phyloP scores from a whole-genome alignment of 1,140 invertebrate species.

The Calycopis cecrops region DNA sequence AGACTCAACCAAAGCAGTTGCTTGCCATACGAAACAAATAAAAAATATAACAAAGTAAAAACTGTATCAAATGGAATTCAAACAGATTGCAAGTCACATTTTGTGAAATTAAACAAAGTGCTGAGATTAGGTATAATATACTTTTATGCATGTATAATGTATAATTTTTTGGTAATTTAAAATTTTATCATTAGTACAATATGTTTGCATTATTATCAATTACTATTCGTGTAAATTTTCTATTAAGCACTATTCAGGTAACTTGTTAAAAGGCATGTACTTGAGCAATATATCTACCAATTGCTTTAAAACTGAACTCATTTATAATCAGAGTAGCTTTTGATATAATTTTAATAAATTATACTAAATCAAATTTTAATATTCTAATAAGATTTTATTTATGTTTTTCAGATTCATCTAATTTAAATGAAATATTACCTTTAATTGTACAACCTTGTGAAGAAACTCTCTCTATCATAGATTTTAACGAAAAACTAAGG shows the following conservation, averaged over 20 bases:
- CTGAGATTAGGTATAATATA: slow-evolving; percentile 3
- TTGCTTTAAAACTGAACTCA: too few relatives aligned
- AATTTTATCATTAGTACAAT: too few relatives aligned
- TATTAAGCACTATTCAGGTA: too few relatives aligned
- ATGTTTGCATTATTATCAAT: too few relatives aligned
- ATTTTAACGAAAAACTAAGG: slow-evolving; percentile 51
- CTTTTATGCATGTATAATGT: neutral
- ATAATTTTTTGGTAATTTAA: too few relatives aligned
- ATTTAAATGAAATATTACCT: slow-evolving; percentile 35
- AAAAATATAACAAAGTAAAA: slow-evolving; percentile 32
- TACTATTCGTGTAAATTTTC: too few relatives aligned
- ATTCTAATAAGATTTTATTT: neutral
- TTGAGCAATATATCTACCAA: too few relatives aligned
- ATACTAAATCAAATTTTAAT: neutral
- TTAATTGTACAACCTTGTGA: slow-evolving; percentile 33
- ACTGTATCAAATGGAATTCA: slow-evolving; percentile 37
- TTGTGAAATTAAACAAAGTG: slow-evolving; percentile 39
- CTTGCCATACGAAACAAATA: slow-evolving; percentile 21
- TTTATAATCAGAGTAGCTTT: too few relatives aligned
- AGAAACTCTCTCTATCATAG: slow-evolving; percentile 40
- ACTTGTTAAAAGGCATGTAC: too few relatives aligned
- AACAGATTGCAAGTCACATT: slow-evolving; percentile 42
- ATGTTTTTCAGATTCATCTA: slow-evolving; percentile 39
- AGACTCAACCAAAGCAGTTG: slow-evolving; percentile 34
- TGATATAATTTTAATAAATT: too few relatives aligned